These are phyloP conservation scores for Drosophila repleta DNA, from an alignment of 1,140 invertebrate genomes.

Conservation along the genomic window DNA sequence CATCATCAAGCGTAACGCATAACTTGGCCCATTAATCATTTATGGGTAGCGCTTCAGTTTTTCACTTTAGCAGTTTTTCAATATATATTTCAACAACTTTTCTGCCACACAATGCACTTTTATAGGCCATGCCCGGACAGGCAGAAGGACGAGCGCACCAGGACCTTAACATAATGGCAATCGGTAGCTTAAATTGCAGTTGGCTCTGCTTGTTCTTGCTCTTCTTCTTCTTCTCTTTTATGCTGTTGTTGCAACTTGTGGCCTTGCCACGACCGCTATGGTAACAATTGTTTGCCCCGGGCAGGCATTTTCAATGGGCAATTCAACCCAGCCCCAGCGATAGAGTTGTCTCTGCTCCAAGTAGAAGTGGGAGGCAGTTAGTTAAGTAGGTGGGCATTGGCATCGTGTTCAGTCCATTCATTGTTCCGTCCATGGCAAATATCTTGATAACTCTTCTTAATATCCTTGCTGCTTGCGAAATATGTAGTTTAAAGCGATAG, in stretches of 20 bases:
- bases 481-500: conserved; percentile 49
- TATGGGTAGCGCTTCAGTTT: conserved; percentile 64
- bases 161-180: conserved; percentile 46
- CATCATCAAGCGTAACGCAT: conserved; percentile 51
- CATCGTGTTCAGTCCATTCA: conserved; percentile 5
- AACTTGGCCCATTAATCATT: conserved; percentile 77
- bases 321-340: conserved; percentile 59
- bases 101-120: conserved; percentile 55
- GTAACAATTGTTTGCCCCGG: conserved; percentile 66
- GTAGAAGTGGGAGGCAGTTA: not conserved
- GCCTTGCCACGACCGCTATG: conserved; percentile 54
- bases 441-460: conserved; percentile 69
- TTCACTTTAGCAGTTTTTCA: conserved; percentile 33
- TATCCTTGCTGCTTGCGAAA: conserved; percentile 68
- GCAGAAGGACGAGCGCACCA: conserved; percentile 23
- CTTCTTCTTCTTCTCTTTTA: conserved; percentile 3
- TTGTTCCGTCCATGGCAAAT: conserved; percentile 41
- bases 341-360: conserved; percentile 57
- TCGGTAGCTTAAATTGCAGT: conserved; percentile 49
- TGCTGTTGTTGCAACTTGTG: conserved; percentile 46
- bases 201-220: conserved; percentile 19
- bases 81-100: conserved; percentile 57
- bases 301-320: conserved; percentile 74
- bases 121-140: conserved; percentile 32
- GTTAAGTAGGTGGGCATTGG: too few species aligned